Base-by-base conservation (phyloP, 2,797 vertebrate species). In the Muscicapa striata region DNA sequence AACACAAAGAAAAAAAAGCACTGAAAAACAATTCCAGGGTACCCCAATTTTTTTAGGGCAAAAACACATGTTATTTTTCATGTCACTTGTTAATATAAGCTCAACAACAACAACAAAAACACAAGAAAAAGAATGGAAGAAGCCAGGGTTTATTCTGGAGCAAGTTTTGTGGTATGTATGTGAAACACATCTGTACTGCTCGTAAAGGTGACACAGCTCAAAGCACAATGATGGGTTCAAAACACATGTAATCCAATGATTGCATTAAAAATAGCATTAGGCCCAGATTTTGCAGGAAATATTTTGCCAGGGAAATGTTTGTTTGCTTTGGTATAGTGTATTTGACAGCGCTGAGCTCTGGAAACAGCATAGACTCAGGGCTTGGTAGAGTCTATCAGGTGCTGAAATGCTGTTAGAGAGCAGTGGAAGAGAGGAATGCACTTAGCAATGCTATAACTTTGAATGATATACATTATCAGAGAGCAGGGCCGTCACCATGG, bases 331-430 rank as follows among this genome's bases (percentile, higher is more conserved):
- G 55, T 87, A 8, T 9, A 48, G 57, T 15, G 36, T 15, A 38
- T 91, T 76, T 89, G 93, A 95, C 84, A 88, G 76, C 64, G 11
- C 0, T 34, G 62, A 89, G 83, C 72, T 95, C 87, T 90, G 80
- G 82, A 73, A 81, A 45, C 11, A 74, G 70, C 85, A 14, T 6
- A 78, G 51, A 14, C 36, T 40, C 15, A 11, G 66, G 76, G 67
- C 19, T 75, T 43, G 15, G 63, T 63, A 2, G 52, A 64, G 59
- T 46, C 70, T 74, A 67, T 87, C 91, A 89, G 91, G 91, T 94
- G 93, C 77, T 94, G 95, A 96, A 96, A 94, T 70, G 67, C 88
- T 96, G 91, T 68, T 95, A 84, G 30, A 95, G 91, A 94, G 52
- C 89, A 94, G 92, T 15, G 64, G 89, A 61, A 29, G 63, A 67